Percentiles rank a stretch among this genome's conserved stretches.
These are phyloP conservation scores for Ptychobarbus kaznakovi DNA, from an alignment of 2,797 vertebrate species.

Conservation along the genomic window DNA sequence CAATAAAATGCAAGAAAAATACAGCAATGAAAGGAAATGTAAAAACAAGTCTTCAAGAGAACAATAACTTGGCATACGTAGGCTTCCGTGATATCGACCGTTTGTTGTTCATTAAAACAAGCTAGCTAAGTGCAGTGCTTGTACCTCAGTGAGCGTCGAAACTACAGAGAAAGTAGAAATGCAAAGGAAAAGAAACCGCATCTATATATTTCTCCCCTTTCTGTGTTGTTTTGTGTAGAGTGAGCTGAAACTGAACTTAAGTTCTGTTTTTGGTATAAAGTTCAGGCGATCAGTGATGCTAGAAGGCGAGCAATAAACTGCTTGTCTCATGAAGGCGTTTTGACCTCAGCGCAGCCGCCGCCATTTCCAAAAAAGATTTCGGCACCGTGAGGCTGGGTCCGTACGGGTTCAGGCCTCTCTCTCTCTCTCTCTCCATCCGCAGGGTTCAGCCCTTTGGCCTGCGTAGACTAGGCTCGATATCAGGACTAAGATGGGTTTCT, in stretches of 20 bases:
- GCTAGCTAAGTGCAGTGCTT: slow-evolving; percentile 54
- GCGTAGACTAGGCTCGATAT: slow-evolving; percentile 40
- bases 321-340: slow-evolving; percentile 48
- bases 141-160: slow-evolving; percentile 51
- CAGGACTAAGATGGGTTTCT: slow-evolving; percentile 46
- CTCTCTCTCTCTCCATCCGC: slow-evolving; percentile 10
- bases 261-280: slow-evolving; percentile 37
- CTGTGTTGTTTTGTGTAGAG: slow-evolving; percentile 32
- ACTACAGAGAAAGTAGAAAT: slow-evolving; percentile 50
- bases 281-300: slow-evolving; percentile 53
- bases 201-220: slow-evolving; percentile 47
- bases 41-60: slow-evolving; percentile 70
- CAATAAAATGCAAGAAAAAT: slow-evolving; percentile 62
- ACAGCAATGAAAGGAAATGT: slow-evolving; percentile 62
- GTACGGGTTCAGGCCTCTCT: slow-evolving; percentile 26
- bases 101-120: slow-evolving; percentile 21
- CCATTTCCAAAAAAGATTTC: slow-evolving; percentile 47
- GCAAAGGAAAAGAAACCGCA: slow-evolving; percentile 35
- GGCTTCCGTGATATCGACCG: slow-evolving; percentile 56
- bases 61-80: slow-evolving; percentile 63
- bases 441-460: slow-evolving; percentile 47
- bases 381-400: slow-evolving; percentile 45
- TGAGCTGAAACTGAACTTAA: slow-evolving; percentile 25
- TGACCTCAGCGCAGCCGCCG: slow-evolving; percentile 24
- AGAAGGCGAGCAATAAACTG: slow-evolving; percentile 40